Evolutionary conservation across 2,797 vertebrate genomes (phyloP), one percentile per base, ranked within the genome.

Genomic region (Triplophysa bombifrons): DNA sequence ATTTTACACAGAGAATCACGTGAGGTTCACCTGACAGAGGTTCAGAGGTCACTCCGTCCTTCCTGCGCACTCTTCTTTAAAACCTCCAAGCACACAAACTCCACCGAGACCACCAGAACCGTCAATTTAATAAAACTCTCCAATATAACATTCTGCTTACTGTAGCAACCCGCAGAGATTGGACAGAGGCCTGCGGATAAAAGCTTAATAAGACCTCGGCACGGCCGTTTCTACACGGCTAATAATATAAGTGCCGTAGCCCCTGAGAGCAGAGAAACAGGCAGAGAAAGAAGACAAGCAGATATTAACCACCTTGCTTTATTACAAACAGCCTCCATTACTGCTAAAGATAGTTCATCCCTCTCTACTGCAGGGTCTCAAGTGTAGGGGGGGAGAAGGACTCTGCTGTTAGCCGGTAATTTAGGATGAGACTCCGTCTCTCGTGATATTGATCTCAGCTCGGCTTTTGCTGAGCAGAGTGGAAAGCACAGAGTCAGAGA

Each of bases 291-390:
- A 48, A 66, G 48, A 77, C 50, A 70, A 55, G 69, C 79, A 50
- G 61, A 72, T 84, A 80, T 85, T 81, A 81, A 86, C 76, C 82
- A 84, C 74, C 66, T 73, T 63, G 72, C 77, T 83, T 81, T 82
- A 83, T 86, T 82, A 84, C 78, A 74, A 78, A 84, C 75, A 74
- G 65, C 82, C 72, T 66, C 83, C 75, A 82, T 82, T 81, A 81
- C 74, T 12, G 9, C 72, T 81, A 63, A 84, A 84, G 70, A 66
- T 75, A 74, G 80, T 61, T 22, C 22, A 70, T 69, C 41, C 19
- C 60, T 79, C 68, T 53, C 72, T 78, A 13, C 66, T 38, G 20
- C n/a, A 83, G 73, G 76, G 25, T 71, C 80, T 77, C 34, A 68
- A 61, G 69, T 56, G 50, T 56, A 64, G 53, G 4, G 34, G 27